phyloP scores from a whole-genome alignment of 1,140 invertebrate species.

The Lasioglossum baleicum region DNA sequence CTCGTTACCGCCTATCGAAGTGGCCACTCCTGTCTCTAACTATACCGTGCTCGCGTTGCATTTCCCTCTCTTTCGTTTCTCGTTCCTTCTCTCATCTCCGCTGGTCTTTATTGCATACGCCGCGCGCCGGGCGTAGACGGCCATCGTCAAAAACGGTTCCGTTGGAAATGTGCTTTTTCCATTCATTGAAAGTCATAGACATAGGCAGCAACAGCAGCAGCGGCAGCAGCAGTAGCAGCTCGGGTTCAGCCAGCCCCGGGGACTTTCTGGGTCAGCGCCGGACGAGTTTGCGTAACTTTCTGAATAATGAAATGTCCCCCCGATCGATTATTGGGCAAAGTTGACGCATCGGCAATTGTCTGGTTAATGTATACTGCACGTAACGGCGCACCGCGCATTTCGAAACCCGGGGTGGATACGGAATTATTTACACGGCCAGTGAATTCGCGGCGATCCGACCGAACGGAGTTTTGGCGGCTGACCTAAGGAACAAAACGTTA shows the following conservation, averaged over 20 bases:
- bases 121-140: background rate
- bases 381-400: background rate
- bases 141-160: background rate
- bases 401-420: background rate
- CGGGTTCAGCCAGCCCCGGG: constrained; percentile 4
- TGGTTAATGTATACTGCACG: constrained; percentile 38
- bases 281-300: constrained; percentile 36
- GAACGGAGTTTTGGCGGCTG: background rate
- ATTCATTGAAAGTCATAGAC: constrained; percentile 26
- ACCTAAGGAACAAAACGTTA: constrained; percentile 2
- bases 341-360: constrained; percentile 43
- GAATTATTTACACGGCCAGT: constrained; percentile 16
- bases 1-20: constrained; percentile 11
- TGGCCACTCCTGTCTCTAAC: background rate
- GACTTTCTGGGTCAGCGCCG: constrained; percentile 31
- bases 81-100: no score
- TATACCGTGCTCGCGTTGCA: background rate
- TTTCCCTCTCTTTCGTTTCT: background rate
- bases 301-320: constrained; percentile 34
- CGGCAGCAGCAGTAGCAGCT: no score
- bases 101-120: background rate
- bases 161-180: constrained; percentile 16
- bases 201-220: no score
- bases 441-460: background rate
- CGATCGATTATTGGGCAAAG: constrained; percentile 43